These are phyloP conservation scores for Siniperca undulata DNA, from an alignment of 2,797 vertebrate species.

Conservation along the genomic window DNA sequence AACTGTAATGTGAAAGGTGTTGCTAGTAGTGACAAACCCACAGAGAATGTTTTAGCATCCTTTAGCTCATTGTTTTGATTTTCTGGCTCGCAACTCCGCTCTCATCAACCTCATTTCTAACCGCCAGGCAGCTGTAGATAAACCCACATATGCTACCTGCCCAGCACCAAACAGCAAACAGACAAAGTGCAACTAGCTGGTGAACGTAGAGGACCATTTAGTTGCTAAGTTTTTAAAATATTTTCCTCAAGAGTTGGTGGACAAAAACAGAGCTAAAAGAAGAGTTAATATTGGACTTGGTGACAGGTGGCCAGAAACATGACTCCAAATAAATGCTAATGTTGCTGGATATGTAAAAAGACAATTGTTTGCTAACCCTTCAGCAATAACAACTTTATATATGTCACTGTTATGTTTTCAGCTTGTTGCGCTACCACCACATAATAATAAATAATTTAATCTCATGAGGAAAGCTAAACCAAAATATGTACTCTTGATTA, in stretches of 20 bases:
- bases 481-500: not conserved
- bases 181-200: not conserved
- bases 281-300: not conserved
- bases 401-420: not conserved
- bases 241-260: not conserved
- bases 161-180: not conserved
- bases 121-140: not conserved
- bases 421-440: not conserved
- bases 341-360: not conserved
- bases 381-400: not conserved
- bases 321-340: not conserved
- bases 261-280: not conserved
- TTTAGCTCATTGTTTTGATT: not conserved
- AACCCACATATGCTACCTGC: not conserved
- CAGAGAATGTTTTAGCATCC: not conserved
- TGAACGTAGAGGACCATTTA: not conserved
- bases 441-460: not conserved
- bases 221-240: not conserved
- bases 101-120: not conserved
- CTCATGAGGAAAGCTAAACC: not conserved
- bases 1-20: not conserved
- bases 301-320: not conserved
- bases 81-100: not conserved
- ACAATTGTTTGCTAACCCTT: not conserved
- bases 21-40: not conserved